Base-by-base conservation (phyloP, 2,888 invertebrate genomes). In the Zeuzera pyrina region DNA sequence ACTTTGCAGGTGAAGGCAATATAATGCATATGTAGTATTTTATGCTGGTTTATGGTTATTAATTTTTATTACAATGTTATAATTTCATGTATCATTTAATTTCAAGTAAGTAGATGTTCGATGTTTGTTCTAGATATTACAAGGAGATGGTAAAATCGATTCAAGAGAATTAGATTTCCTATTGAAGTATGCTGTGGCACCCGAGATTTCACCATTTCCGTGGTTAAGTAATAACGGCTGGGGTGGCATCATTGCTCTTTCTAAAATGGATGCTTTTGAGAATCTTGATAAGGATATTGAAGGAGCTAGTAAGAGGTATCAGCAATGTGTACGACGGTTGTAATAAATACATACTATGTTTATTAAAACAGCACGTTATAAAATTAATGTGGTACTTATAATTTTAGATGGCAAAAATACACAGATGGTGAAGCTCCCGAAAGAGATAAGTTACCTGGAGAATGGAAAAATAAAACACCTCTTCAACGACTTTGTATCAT, bases 371-470 rank as follows among this genome's bases (percentile, higher is more conserved):
- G n/a, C n/a, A n/a, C n/a, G n/a, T n/a, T n/a, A n/a, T n/a, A n/a
- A n/a, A n/a, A n/a, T n/a, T n/a, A n/a, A n/a, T n/a, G n/a, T n/a
- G n/a, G n/a, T n/a, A n/a, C n/a, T n/a, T n/a, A n/a, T n/a, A n/a
- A n/a, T n/a, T 25, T 10, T 33, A 87, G 96, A 34, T 98, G 97
- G 97, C 91, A 92, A 54, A 95, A 94, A 60, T 94, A 95, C 54
- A 90, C 93, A 0, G 96, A 97, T 51, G 92, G 93, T 12, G 97
- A 97, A 62, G 91, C 90, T 38, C 97, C 97, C 0, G 97, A 98
- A 68, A 90, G 91, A 52, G 97, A 97, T 65, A 95, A 94, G 64
- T 87, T 97, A 46, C 97, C 97, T 0, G 95, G 95, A 36, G 97
- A 97, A 57, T 98, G 97, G 97, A 97, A 97, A 65, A 92, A 91